Evolutionary conservation across 2,113 vertebrate genomes (phyloP).

Genomic region (Piaya cayana): DNA sequence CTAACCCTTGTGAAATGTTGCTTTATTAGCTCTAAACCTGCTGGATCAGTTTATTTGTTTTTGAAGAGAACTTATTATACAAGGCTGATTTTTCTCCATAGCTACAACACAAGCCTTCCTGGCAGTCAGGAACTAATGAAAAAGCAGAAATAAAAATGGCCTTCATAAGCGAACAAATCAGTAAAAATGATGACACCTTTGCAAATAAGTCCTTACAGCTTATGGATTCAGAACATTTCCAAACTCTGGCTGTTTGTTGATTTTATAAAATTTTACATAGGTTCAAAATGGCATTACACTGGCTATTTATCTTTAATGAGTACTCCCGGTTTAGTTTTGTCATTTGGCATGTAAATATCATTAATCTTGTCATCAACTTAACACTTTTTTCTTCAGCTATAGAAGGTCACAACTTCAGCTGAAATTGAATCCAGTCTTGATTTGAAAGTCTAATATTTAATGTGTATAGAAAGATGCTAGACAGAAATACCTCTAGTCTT

Average conservation of each 20-base stretch:
- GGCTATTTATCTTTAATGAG: constrained; percentile 66
- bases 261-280: constrained; percentile 40
- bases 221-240: constrained; percentile 20
- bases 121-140: background rate
- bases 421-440: constrained; percentile 17
- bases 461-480: background rate
- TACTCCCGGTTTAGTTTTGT: constrained; percentile 48
- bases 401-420: constrained; percentile 35
- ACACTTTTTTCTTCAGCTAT: constrained; percentile 13
- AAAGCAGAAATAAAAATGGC: background rate
- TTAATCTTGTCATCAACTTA: constrained; percentile 59
- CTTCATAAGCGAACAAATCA: background rate
- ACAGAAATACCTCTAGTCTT: background rate
- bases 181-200: background rate
- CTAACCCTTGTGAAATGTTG: background rate
- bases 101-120: background rate
- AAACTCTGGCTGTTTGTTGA: constrained; percentile 55
- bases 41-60: background rate
- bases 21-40: background rate
- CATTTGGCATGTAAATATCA: constrained; percentile 66
- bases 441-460: constrained; percentile 27
- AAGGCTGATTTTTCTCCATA: background rate
- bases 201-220: background rate
- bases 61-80: background rate
- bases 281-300: constrained; percentile 51